Conservation (phyloP, 2,113 vertebrate genomes). For the Oryzias celebensis region DNA sequence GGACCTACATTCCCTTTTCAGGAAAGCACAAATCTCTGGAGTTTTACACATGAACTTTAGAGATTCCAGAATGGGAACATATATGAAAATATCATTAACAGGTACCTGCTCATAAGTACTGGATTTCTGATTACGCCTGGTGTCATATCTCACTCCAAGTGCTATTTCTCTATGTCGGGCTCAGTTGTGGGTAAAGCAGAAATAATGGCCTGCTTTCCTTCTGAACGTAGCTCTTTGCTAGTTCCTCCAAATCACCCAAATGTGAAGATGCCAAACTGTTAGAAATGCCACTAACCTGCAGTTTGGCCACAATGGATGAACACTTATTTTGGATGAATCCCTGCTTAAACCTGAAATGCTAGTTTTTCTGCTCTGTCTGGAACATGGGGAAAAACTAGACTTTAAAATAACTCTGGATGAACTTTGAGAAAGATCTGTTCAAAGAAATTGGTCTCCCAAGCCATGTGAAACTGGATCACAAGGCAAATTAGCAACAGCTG, state of each 20-base stretch:
- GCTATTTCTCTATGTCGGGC: neutral
- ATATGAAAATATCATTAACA: neutral
- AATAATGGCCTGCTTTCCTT: neutral
- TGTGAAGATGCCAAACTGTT: neutral
- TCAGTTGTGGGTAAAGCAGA: neutral
- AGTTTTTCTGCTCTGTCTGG: too few relatives aligned
- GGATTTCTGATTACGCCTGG: neutral
- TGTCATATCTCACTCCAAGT: slow-evolving; percentile 5
- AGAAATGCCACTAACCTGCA: neutral
- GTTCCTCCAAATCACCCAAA: neutral
- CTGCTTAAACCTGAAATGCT: neutral
- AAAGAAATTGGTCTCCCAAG: too few relatives aligned
- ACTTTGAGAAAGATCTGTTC: too few relatives aligned
- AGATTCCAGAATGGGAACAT: slow-evolving; percentile 7
- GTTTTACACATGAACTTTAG: slow-evolving; percentile 16
- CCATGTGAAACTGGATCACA: too few relatives aligned
- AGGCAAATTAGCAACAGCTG: too few relatives aligned
- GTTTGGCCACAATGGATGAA: neutral
- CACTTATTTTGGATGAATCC: neutral
- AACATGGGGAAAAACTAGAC: slow-evolving; percentile 9
- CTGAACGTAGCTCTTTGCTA: neutral
- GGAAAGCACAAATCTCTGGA: slow-evolving; percentile 6
- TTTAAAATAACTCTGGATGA: neutral
- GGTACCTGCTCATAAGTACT: slow-evolving; percentile 8
- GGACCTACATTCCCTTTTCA: neutral